Evolutionary conservation across 2,797 vertebrate species (phyloP).

Genomic region (Premnoplex brunnescens): DNA sequence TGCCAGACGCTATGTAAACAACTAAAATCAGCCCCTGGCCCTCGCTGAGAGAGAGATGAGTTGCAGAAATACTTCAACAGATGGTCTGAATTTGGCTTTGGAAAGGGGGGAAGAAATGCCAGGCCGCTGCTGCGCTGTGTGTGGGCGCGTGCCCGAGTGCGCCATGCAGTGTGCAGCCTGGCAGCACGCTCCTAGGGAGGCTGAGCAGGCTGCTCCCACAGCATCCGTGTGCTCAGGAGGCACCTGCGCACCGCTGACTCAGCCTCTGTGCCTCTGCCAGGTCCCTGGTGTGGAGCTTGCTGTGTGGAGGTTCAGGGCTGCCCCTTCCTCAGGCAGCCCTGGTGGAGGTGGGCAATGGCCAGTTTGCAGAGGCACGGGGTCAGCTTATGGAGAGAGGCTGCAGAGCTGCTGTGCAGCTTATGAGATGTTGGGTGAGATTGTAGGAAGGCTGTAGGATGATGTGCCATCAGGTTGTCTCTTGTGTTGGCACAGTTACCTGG

Average conservation of each 20-base stretch:
- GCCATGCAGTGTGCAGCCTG: not conserved
- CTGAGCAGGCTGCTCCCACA: not conserved
- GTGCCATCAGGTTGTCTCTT: not conserved
- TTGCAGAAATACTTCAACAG: slow-evolving; percentile 53
- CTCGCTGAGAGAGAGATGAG: not conserved
- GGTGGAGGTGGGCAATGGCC: not conserved
- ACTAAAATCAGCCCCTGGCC: not conserved
- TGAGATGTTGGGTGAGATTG: not conserved
- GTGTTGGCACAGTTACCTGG: rapidly evolving
- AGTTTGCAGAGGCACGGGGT: rapidly evolving
- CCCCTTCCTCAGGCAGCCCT: rapidly evolving
- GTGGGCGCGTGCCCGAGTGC: not conserved
- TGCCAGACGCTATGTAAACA: slow-evolving; percentile 31
- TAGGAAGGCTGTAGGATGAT: rapidly evolving
- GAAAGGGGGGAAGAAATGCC: not conserved
- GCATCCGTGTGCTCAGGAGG: not conserved
- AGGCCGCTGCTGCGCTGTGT: not conserved
- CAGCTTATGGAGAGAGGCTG: not conserved
- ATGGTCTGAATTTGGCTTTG: slow-evolving; percentile 51
- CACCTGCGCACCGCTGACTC: not conserved
- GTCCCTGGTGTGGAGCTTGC: not conserved
- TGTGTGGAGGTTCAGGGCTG: not conserved
- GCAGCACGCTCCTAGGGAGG: not conserved
- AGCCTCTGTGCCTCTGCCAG: not conserved
- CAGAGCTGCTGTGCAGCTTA: not conserved